Percentiles rank a stretch among this genome's conserved stretches.
Evolutionary conservation across 2,797 vertebrate genomes (phyloP).

Genomic region (Gouania willdenowi): DNA sequence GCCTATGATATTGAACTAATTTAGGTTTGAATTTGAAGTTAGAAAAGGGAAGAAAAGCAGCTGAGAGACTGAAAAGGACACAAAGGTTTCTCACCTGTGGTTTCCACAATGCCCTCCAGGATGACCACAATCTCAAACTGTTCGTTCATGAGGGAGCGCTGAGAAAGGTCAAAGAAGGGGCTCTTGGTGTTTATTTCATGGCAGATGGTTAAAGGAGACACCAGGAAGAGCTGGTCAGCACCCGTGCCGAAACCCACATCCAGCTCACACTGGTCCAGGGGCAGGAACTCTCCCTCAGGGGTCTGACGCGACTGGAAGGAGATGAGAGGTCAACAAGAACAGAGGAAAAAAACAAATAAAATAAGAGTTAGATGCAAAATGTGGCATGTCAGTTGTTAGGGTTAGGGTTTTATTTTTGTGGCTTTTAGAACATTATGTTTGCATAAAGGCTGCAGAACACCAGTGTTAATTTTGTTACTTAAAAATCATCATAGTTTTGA

Average conservation of each 20-base stretch:
- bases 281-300: slow-evolving; percentile 88
- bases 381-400: no score
- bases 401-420: no score
- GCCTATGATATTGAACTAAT: slow-evolving; percentile 19
- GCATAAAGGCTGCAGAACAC: no score
- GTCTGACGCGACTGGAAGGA: slow-evolving; percentile 85
- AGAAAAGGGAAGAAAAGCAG: not conserved
- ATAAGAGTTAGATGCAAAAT: slow-evolving; percentile 6
- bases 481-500: no score
- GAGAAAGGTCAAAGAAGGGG: slow-evolving; percentile 87
- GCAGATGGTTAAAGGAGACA: slow-evolving; percentile 89
- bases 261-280: slow-evolving; percentile 87
- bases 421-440: no score
- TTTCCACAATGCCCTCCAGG: slow-evolving; percentile 90
- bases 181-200: slow-evolving; percentile 89
- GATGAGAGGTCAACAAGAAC: not conserved
- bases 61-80: not conserved
- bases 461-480: no score
- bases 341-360: not conserved
- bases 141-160: slow-evolving; percentile 83
- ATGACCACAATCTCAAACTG: slow-evolving; percentile 91
- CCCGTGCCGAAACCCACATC: slow-evolving; percentile 90
- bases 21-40: slow-evolving; percentile 39
- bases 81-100: slow-evolving; percentile 74
- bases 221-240: slow-evolving; percentile 88